Base-by-base conservation (phyloP, 2,113 vertebrate genomes). In the Eolophus roseicapilla region DNA sequence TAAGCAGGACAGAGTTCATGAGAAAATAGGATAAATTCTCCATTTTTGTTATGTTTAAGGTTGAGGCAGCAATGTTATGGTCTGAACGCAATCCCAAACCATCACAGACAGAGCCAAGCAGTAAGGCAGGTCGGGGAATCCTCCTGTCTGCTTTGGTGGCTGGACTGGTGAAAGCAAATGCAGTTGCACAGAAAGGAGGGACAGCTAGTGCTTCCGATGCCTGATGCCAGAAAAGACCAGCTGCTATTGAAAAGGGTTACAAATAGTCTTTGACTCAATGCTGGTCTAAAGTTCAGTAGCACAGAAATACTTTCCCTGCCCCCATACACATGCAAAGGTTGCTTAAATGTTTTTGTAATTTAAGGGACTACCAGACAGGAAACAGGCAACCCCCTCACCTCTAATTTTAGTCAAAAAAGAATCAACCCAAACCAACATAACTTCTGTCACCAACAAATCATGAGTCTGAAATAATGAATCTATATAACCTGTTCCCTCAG, bases 211-310 rank as follows among this genome's bases (percentile, higher is more conserved):
- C 47, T 84, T 75, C 86, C 80, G 50, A 31, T 0, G 0, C 7
- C 68, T 6, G 27, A 63, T 49, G 55, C 33, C 88, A 63, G 90
- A 49, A 57, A 44, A 47, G 82, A 60, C 23, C 2, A 3, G 70
- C 74, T n/a, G 43, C 65, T 63, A 52, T 15, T 52, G 65, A 60
- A 70, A 83, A 92, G 74, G 69, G 86, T 59, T 63, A 89, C 93
- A 90, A 86, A 91, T 0, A 71, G 46, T 0, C 86, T 84, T 69
- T 75, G 87, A 53, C 49, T 80, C 71, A 33, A 50, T 2, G 1
- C 3, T 73, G 73, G 74, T 86, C 92, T 93, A 63, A 95, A 92
- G 92, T 93, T 91, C 91, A 94, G 90, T 5, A 86, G 92, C 73
- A 76, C 60, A 76, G 88, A 91, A 92, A 91, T 27, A 49, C 70